Percentiles rank a stretch among this genome's conserved stretches.
These are phyloP conservation scores for Callipepla californica DNA, from an alignment of 2,113 vertebrate genomes.

Conservation along the genomic window DNA sequence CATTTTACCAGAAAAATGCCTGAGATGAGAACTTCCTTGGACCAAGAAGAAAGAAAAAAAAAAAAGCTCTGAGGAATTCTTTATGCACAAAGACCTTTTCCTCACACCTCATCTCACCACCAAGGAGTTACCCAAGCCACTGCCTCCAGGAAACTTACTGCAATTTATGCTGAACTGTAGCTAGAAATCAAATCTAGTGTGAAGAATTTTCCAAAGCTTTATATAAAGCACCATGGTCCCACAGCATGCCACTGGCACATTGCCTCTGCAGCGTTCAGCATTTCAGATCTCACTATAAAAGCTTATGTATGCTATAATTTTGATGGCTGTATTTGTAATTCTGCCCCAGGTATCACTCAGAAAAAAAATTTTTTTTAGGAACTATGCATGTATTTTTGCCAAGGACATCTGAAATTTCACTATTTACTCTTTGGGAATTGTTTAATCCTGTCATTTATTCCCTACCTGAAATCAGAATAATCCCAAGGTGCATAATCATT, in stretches of 20 bases:
- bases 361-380: not conserved
- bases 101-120: not conserved
- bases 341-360: not conserved
- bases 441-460: not conserved
- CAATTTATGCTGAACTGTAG: not conserved
- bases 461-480: not conserved
- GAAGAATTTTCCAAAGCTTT: not conserved
- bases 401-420: conserved; percentile 18
- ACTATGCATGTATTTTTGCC: not conserved
- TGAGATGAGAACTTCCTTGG: not conserved
- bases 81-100: not conserved
- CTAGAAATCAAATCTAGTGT: not conserved
- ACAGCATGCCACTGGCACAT: not conserved
- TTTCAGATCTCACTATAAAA: not conserved
- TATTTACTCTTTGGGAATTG: not conserved
- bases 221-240: not conserved
- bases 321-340: not conserved
- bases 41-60: not conserved
- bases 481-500: not conserved
- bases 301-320: not conserved
- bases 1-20: not conserved
- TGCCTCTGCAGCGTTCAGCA: not conserved
- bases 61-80: not conserved
- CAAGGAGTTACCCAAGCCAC: not conserved
- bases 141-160: not conserved